These are phyloP conservation scores for Ammospiza caudacuta DNA, from an alignment of 2,113 vertebrate species.

Conservation along the genomic window DNA sequence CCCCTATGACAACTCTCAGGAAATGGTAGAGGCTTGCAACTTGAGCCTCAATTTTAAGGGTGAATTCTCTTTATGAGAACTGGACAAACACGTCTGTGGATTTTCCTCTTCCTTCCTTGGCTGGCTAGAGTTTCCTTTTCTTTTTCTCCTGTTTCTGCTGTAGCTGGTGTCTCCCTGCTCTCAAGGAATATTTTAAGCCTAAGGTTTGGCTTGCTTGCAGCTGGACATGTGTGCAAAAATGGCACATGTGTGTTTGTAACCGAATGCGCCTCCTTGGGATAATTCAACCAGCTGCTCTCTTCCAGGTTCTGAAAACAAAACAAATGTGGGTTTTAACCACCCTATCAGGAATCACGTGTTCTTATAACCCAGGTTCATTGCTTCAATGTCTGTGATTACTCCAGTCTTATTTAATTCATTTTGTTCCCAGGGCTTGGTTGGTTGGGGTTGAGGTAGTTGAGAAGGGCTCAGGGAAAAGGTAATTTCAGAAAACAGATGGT, in stretches of 20 bases:
- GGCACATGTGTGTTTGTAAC: background rate
- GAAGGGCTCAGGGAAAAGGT: background rate
- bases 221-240: slow-evolving; percentile 34
- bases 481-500: background rate
- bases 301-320: slow-evolving; percentile 52
- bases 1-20: background rate
- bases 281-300: background rate
- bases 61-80: background rate
- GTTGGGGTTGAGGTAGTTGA: background rate
- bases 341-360: background rate
- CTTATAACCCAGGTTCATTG: slow-evolving; percentile 23
- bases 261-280: background rate
- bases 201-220: slow-evolving; percentile 10
- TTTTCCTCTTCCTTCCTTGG: background rate
- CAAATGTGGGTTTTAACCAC: slow-evolving; percentile 37
- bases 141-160: background rate
- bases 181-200: background rate
- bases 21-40: background rate
- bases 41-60: background rate
- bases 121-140: background rate
- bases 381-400: slow-evolving; percentile 28
- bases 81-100: background rate
- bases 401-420: slow-evolving; percentile 12
- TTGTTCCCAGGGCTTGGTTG: background rate
- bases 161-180: background rate